Conservation (phyloP, 2,797 vertebrate genomes). For the Argya squamiceps region DNA sequence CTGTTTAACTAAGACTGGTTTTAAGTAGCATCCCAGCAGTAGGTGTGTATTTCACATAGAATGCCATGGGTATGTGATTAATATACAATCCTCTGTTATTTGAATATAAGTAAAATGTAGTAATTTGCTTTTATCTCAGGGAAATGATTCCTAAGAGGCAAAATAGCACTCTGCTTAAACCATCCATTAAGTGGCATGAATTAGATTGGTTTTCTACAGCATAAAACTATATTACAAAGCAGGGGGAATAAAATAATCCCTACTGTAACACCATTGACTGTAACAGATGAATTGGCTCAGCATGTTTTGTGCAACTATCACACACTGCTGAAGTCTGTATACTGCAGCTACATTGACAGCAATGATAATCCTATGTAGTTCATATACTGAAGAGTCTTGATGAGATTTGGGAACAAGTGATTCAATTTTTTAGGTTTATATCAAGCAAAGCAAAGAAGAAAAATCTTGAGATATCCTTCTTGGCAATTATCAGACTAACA, state of each 20-base stretch:
- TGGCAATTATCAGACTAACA: background rate
- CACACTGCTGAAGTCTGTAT: background rate
- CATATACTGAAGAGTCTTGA: background rate
- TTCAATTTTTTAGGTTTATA: background rate
- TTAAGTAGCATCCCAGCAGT: conserved; percentile 22
- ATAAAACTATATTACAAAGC: conserved; percentile 1
- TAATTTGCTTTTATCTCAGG: conserved; percentile 53
- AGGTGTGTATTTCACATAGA: conserved; percentile 3
- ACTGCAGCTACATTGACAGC: background rate
- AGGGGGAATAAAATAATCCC: conserved; percentile 26
- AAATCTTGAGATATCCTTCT: background rate
- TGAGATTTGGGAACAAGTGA: background rate
- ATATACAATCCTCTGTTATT: conserved; percentile 24
- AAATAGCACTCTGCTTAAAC: conserved; percentile 36
- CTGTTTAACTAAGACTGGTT: background rate
- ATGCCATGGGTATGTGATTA: conserved; percentile 27
- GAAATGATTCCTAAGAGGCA: conserved; percentile 41
- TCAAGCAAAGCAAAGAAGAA: background rate
- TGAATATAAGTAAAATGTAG: conserved; percentile 42
- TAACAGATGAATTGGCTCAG: conserved; percentile 45
- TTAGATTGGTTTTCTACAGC: conserved; percentile 24
- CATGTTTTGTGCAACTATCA: background rate
- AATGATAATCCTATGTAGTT: background rate
- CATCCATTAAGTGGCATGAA: conserved; percentile 44
- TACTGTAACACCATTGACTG: conserved; percentile 9